Evolutionary conservation across 2,888 invertebrate genomes (phyloP).

Genomic region (Dicyrtoma fusca): DNA sequence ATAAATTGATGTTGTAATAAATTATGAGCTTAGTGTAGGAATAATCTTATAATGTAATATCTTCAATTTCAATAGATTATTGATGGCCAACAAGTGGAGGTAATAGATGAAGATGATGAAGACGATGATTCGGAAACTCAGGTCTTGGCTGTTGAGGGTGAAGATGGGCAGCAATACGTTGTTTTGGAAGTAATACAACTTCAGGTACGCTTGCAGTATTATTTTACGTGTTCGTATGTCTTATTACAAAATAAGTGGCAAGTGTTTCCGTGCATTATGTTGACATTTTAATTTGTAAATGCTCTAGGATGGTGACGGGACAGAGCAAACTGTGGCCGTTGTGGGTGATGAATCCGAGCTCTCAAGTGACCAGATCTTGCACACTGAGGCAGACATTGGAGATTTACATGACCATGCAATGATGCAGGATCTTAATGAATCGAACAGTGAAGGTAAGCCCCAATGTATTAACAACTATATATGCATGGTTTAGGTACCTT

Average conservation of each 20-base stretch:
- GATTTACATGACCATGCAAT: slow-evolving; percentile 46
- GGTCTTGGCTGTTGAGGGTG: slow-evolving; percentile 70
- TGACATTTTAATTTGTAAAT: slow-evolving; percentile 28
- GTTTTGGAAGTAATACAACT: slow-evolving; percentile 87
- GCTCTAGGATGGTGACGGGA: slow-evolving; percentile 59
- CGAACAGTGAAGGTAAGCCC: slow-evolving; percentile 28
- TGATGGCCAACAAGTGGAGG: slow-evolving; percentile 61
- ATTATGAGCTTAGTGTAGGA: not conserved
- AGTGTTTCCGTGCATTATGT: slow-evolving; percentile 58
- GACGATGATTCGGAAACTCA: slow-evolving; percentile 65
- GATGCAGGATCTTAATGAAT: slow-evolving; percentile 56
- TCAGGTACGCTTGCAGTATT: slow-evolving; percentile 58
- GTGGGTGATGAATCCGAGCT: slow-evolving; percentile 62
- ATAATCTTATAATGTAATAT: too few relatives aligned
- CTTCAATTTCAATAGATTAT: slow-evolving; percentile 57
- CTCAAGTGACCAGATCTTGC: slow-evolving; percentile 59
- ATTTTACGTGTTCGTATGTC: not conserved
- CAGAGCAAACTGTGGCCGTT: slow-evolving; percentile 62
- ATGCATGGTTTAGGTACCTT: not conserved
- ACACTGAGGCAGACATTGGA: slow-evolving; percentile 61
- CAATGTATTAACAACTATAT: too few relatives aligned
- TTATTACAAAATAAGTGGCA: not conserved
- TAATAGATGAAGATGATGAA: slow-evolving; percentile 61
- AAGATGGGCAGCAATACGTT: slow-evolving; percentile 81
- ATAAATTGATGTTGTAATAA: not conserved